Base-by-base conservation (phyloP, 2,797 vertebrate genomes). In the Amblyopsis hoosieri region DNA sequence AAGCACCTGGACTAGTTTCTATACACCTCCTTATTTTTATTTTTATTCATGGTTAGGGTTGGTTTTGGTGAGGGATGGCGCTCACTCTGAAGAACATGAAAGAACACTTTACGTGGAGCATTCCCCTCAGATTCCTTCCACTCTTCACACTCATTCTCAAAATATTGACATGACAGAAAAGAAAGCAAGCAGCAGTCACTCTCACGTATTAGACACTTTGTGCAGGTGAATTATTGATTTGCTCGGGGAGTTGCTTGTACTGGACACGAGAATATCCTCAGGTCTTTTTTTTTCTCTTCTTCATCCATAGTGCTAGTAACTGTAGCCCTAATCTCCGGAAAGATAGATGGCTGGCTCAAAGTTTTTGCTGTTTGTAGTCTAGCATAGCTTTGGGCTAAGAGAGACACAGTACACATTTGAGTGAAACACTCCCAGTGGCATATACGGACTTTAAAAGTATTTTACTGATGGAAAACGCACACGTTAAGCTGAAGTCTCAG, bases 41-140 rank as follows among this genome's bases (percentile, higher is more conserved):
- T 85, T 86, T 82, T 81, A 84, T 71, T 79, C 76, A 75, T 80
- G 74, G 7, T 42, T 75, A 58, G 47, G 57, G 61, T 31, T 66
- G 53, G 63, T 1, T 2, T 52, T 74, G 81, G 33, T 58, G 51
- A 79, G 81, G 71, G 78, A 67, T 73, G 67, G 72, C 63, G 66
- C 59, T 84, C 82, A 63, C 77, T 83, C 85, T 77, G 74, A 76
- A 70, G 69, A 89, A 90, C 85, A 87, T 87, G 80, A 89, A 90
- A 88, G 81, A 76, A 84, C 81, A 87, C 81, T 88, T 90, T 73
- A 69, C 82, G 78, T 79, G 70, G 72, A 53, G 23, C 57, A 58
- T 67, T 86, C 86, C 81, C 81, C 54, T 72, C 10, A 69, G 87
- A 81, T 77, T 75, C 19, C 50, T 65, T 77, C 61, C 56, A 54